Conservation (phyloP, 1,140 invertebrate genomes). For the Caligus rogercresseyi region DNA sequence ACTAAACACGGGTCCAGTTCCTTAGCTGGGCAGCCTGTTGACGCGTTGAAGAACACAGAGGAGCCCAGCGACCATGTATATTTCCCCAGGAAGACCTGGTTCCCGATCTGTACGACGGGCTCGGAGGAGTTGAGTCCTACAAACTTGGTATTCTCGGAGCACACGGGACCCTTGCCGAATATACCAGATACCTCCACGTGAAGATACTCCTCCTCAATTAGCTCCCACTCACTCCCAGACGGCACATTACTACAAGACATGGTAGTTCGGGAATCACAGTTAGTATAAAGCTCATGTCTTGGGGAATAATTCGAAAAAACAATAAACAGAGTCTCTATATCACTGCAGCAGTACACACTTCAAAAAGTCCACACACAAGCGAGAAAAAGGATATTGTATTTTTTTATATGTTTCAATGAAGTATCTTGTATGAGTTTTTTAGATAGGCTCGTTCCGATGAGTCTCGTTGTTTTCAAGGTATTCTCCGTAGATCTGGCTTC, state of each 20-base stretch:
- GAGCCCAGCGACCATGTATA: background rate
- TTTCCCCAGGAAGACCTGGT: constrained; percentile 10
- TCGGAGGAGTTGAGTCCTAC: background rate
- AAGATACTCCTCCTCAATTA: background rate
- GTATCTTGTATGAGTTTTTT: background rate
- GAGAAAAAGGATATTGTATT: too few relatives aligned
- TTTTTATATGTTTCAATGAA: background rate
- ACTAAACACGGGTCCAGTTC: background rate
- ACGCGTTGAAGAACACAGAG: constrained; percentile 5
- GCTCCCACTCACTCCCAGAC: constrained; percentile 2
- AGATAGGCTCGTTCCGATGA: background rate
- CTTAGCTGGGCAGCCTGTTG: background rate
- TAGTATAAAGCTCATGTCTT: background rate
- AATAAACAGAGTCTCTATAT: background rate
- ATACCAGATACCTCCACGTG: constrained; percentile 11
- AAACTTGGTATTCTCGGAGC: constrained; percentile 1
- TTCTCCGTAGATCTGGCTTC: background rate
- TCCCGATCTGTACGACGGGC: constrained; percentile 7
- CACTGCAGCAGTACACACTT: background rate
- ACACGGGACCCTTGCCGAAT: background rate
- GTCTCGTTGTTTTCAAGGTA: background rate
- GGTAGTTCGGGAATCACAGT: background rate
- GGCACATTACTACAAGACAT: too few relatives aligned
- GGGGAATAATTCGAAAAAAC: background rate
- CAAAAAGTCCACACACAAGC: too few relatives aligned